Evolutionary conservation across 1,140 invertebrate genomes (phyloP).

Genomic region (Acromyrmex echinatior): DNA sequence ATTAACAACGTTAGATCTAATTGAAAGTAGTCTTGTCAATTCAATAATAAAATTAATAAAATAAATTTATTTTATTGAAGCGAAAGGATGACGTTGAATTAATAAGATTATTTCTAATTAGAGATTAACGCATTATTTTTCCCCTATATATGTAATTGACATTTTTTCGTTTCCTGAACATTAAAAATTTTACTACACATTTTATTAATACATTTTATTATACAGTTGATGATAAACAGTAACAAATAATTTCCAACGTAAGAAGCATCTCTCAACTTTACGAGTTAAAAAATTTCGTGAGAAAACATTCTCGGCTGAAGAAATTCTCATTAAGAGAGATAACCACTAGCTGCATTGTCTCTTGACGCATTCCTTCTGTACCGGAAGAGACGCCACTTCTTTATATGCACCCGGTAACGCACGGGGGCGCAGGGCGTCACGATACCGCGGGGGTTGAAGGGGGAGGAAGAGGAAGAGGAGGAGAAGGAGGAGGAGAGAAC

Average conservation of each 20-base stretch:
- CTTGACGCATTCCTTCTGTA: conserved; percentile 13
- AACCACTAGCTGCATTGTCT: conserved; percentile 14
- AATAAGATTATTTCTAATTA: not conserved
- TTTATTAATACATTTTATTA: no score
- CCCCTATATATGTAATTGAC: not conserved
- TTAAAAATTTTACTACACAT: no score
- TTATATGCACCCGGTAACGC: conserved; percentile 52
- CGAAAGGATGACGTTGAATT: not conserved
- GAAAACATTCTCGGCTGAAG: not conserved
- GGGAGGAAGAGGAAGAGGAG: not conserved
- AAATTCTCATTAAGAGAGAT: conserved; percentile 42
- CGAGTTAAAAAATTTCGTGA: not conserved
- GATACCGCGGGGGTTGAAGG: not conserved
- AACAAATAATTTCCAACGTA: not conserved
- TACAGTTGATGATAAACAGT: not conserved
- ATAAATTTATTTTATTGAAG: not conserved
- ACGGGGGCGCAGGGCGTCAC: not conserved
- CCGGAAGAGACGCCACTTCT: conserved; percentile 51
- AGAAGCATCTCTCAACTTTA: not conserved
- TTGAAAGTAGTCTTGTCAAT: not conserved
- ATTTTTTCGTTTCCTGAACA: no score
- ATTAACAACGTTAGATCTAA: not conserved
- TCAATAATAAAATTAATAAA: not conserved
- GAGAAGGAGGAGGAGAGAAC: not conserved
- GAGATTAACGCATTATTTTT: not conserved